Evolutionary conservation across 2,888 invertebrate genomes (phyloP).

Genomic region (Tinea trinotella): DNA sequence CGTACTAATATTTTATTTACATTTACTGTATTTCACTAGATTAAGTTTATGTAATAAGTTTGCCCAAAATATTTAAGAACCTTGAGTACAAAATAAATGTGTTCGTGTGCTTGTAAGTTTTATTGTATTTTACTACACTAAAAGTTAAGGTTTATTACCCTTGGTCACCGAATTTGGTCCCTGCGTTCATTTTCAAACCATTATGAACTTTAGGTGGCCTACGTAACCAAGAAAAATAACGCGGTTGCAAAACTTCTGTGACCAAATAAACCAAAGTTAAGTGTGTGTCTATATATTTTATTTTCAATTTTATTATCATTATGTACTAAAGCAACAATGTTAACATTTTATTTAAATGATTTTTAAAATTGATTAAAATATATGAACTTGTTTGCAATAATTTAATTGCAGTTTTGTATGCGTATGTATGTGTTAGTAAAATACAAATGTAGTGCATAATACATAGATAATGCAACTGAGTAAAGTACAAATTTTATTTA

Average conservation of each 20-base stretch:
- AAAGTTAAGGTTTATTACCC: too few species aligned
- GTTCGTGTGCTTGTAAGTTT: conserved; percentile 50
- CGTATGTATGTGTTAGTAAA: neutral
- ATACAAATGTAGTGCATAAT: neutral
- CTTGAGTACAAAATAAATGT: conserved; percentile 67
- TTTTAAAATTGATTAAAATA: neutral
- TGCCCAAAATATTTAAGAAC: conserved; percentile 26
- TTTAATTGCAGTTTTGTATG: neutral
- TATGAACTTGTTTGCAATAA: neutral
- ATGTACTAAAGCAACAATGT: conserved; percentile 11
- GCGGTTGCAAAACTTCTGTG: too few species aligned
- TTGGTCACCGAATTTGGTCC: too few species aligned
- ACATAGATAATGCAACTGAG: conserved; percentile 13
- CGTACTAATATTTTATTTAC: neutral
- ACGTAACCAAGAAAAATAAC: too few species aligned
- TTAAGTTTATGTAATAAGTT: conserved; percentile 8
- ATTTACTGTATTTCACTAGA: conserved; percentile 9
- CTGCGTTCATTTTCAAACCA: too few species aligned
- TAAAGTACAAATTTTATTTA: conserved; percentile 20
- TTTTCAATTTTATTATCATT: conserved; percentile 61
- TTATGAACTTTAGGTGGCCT: too few species aligned
- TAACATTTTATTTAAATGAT: conserved; percentile 7
- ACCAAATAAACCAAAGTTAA: too few species aligned
- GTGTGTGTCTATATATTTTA: conserved; percentile 56
- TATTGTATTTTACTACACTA: conserved; percentile 32